Base-by-base conservation (phyloP, 1,140 invertebrate genomes). In the Prorops nasuta region DNA sequence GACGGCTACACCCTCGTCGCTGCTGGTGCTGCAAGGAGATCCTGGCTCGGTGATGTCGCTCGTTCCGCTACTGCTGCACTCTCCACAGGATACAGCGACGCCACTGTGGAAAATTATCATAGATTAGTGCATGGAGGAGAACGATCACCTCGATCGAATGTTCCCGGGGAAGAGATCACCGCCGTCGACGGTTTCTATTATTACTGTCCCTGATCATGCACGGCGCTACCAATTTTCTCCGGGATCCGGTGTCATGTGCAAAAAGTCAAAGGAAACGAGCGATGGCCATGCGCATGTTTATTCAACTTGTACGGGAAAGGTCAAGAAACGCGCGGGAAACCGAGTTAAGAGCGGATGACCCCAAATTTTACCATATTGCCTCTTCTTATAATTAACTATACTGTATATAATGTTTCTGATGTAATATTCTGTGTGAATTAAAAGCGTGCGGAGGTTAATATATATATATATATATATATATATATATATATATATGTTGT, bases 1-100 rank as follows among this genome's bases (percentile, higher is more conserved):
- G 22, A 45, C 60, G 0, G 61, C 69, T 46, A 76, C 62, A 24
- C 74, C 75, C 16, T 77, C 76, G 66, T 78, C 75, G 54, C 73
- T 74, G 35, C 76, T 72, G 20, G 84, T 86, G 69, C 86, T 89
- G 70, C 84, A 88, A 51, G 90, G 89, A 31, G 88, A 91, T 21
- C 87, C 87, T 21, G 89, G 89, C 71, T 91, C 89, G 49, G 89
- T 86, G 59, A 87, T 86, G 74, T 88, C 86, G 67, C 85, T 87
- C 41, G 83, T 86, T 21, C 83, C 83, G 56, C 85, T 86, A 66
- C 83, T 85, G 65, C 73, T 74, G 67, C 80, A 82, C 57, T 86
- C 84, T 12, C 84, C 83, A 60, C 84, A 86, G 49, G 85, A 78
- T 18, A 84, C 80, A 32, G 84, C 86, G 38, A 88, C 86, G 31